A percentile compares a stretch with the other conserved stretches of the same genome.
These are phyloP conservation scores for Aspiorhynchus laticeps DNA, from an alignment of 2,113 vertebrate genomes.

Conservation along the genomic window DNA sequence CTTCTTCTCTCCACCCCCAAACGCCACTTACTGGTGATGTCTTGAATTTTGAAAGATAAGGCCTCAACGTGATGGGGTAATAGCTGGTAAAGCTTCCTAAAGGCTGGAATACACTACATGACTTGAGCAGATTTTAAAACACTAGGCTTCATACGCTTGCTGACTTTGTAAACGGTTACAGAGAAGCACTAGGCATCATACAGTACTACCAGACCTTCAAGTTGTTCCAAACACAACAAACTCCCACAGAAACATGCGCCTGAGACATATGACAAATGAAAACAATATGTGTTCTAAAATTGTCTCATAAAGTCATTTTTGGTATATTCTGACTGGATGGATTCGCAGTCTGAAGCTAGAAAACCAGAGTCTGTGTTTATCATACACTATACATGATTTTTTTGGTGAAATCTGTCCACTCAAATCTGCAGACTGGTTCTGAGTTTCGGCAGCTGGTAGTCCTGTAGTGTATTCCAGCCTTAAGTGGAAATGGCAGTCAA, in stretches of 20 bases:
- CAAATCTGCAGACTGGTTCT: neutral
- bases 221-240: neutral
- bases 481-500: neutral
- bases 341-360: neutral
- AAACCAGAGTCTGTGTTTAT: neutral
- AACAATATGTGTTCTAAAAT: neutral
- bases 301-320: neutral
- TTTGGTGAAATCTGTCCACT: neutral
- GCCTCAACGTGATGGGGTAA: neutral
- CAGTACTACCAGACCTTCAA: neutral
- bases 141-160: neutral
- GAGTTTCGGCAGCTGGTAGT: too few relatives aligned
- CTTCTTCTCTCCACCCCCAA: constrained; percentile 42
- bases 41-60: constrained; percentile 33
- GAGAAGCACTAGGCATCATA: neutral
- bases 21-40: constrained; percentile 11
- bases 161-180: neutral
- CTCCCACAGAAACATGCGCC: neutral
- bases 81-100: neutral
- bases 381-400: neutral
- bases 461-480: neutral
- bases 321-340: neutral
- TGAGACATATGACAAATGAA: neutral
- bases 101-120: neutral
- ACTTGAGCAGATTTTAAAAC: neutral